Percentiles rank a stretch among this genome's conserved stretches.
Evolutionary conservation across 2,797 vertebrate genomes (phyloP).

Genomic region (Chelon auratus): DNA sequence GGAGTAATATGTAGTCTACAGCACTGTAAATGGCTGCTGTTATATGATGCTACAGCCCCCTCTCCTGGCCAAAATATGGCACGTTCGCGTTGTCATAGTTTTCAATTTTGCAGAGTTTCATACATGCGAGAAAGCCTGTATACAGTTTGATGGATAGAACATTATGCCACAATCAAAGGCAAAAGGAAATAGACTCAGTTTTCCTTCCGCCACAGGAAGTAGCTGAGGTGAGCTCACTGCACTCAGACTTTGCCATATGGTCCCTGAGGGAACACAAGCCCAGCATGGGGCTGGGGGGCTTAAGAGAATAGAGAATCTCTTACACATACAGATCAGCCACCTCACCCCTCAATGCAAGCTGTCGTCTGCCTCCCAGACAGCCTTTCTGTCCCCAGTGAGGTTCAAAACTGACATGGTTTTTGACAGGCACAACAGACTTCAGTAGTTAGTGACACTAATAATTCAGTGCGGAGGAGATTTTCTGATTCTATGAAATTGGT

Average conservation of each 20-base stretch:
- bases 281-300: conserved; percentile 73
- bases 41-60: conserved; percentile 53
- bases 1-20: conserved; percentile 1
- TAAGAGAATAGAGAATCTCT: conserved; percentile 74
- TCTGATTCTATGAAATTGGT: background rate
- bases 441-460: background rate
- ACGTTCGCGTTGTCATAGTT: background rate
- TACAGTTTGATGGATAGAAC: conserved; percentile 2
- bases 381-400: conserved; percentile 20
- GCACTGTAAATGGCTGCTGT: background rate
- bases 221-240: conserved; percentile 45
- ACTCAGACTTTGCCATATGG: conserved; percentile 78
- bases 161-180: background rate
- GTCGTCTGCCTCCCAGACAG: conserved; percentile 74
- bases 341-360: conserved; percentile 74
- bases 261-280: conserved; percentile 50
- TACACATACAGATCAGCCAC: conserved; percentile 74
- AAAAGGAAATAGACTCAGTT: conserved; percentile 5
- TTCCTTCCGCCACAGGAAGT: conserved; percentile 14
- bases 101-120: background rate
- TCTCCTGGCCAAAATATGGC: conserved; percentile 67
- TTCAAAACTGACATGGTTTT: conserved; percentile 19
- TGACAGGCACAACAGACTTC: background rate
- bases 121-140: conserved; percentile 10
- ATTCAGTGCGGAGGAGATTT: background rate